Evolutionary conservation across 2,113 vertebrate species (phyloP), one percentile per base, ranked within the genome.

Genomic region (Ancistrus triradiatus): DNA sequence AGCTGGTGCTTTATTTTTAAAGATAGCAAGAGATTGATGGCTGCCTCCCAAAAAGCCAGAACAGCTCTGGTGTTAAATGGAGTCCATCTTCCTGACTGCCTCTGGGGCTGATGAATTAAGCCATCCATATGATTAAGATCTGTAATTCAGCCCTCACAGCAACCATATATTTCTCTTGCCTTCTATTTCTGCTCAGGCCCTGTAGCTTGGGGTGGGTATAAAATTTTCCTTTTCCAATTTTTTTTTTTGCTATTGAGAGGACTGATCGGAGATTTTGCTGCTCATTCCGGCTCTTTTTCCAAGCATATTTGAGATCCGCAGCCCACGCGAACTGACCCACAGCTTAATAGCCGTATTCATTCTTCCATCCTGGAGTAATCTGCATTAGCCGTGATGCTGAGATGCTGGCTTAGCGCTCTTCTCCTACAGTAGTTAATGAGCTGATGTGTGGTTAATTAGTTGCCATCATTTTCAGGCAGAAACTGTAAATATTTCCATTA

Each of bases 1-100:
- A 85, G 85, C 75, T 78, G 81, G 82, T 81, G 78, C 78, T 73
- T 83, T 84, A 51, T 78, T 78, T 85, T 84, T 84, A 79, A 82
- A 86, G 88, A 88, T 88, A 88, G 85, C 73, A 65, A 31, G 50
- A 86, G 88, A 90, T 84, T 85, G 84, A 90, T 90, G 83, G 80
- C 81, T 84, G 79, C 81, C 80, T 82, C 78, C 78, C 78, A 75
- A 83, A 83, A 69, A 67, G 77, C 78, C 80, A 77, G 80, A 80
- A 84, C 75, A 81, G 82, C 79, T 77, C 82, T 73, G 80, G 80
- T 80, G 79, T 82, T 86, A 90, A 88, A 88, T 84, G 83, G 84
- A 84, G 83, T 87, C 82, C 83, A 83, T 87, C 84, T 87, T 84
- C 84, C 77, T 80, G 80, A 84, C 81, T 84, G 81, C 84, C 80